Evolutionary conservation across 2,797 vertebrate species (phyloP).

Genomic region (Menidia menidia): DNA sequence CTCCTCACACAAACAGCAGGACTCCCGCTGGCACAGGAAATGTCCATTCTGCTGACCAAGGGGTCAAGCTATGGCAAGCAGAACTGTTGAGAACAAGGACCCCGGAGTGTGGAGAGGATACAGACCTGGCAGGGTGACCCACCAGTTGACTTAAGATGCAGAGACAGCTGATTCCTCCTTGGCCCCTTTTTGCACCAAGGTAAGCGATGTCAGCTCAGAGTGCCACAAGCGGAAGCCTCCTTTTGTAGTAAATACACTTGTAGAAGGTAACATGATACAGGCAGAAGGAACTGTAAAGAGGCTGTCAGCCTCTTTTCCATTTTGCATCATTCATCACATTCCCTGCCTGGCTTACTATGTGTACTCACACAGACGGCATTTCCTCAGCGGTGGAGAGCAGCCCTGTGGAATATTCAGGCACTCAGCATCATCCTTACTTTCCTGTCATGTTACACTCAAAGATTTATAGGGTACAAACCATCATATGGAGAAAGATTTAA

Average conservation of each 20-base stretch:
- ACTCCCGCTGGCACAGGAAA: slow-evolving; percentile 52
- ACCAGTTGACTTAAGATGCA: slow-evolving; percentile 19
- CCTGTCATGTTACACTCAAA: slow-evolving; percentile 62
- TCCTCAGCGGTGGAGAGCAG: slow-evolving; percentile 17
- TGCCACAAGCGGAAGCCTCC: slow-evolving; percentile 30
- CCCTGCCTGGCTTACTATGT: neutral
- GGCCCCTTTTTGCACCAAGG: slow-evolving; percentile 37
- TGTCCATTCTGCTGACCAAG: slow-evolving; percentile 55
- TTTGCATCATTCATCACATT: slow-evolving; percentile 68
- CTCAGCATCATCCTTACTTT: slow-evolving; percentile 60
- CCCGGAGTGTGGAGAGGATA: slow-evolving; percentile 9
- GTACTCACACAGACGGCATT: neutral
- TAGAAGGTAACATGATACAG: slow-evolving; percentile 41
- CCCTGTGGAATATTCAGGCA: slow-evolving; percentile 53
- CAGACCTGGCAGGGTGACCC: neutral
- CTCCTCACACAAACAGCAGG: slow-evolving; percentile 13
- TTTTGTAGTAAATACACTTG: slow-evolving; percentile 56
- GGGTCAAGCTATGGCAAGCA: slow-evolving; percentile 52
- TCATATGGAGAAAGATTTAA: slow-evolving; percentile 18
- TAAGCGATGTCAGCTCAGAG: slow-evolving; percentile 28
- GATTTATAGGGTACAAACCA: slow-evolving; percentile 59
- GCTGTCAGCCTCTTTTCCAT: slow-evolving; percentile 49
- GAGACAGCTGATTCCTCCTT: slow-evolving; percentile 29
- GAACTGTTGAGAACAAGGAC: slow-evolving; percentile 23
- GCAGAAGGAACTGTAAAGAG: slow-evolving; percentile 46